Evolutionary conservation across 2,797 vertebrate species (phyloP).

Genomic region (Sciurus vulgaris): DNA sequence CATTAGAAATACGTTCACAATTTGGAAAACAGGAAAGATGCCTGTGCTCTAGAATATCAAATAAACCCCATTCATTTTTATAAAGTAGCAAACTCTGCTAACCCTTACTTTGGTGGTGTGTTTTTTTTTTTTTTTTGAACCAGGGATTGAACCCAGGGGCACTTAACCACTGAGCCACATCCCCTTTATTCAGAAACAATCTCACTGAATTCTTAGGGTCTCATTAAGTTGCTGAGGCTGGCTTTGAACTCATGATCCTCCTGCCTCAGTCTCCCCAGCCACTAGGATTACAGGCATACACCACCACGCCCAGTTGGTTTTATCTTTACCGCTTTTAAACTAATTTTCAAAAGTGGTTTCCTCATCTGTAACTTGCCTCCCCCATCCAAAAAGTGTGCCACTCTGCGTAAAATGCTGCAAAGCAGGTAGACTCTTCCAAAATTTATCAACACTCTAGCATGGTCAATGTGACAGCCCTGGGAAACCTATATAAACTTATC

Average conservation of each 20-base stretch:
- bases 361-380: constrained; percentile 19
- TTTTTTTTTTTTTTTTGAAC: no score
- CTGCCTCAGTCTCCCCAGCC: no score
- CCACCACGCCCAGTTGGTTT: no score
- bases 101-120: background rate
- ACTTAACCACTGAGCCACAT: no score
- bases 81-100: background rate
- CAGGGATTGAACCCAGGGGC: no score
- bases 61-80: constrained; percentile 44
- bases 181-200: no score
- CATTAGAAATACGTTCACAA: constrained; percentile 11
- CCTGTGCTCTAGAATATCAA: constrained; percentile 10
- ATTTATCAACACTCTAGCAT: constrained; percentile 23
- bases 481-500: constrained; percentile 32
- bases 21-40: constrained; percentile 3
- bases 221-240: no score
- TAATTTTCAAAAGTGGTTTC: constrained; percentile 45
- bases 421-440: background rate
- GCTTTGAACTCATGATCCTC: no score
- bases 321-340: constrained; percentile 48
- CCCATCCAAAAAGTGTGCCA: background rate
- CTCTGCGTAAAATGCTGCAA: background rate
- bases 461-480: background rate
- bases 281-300: no score
- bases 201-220: no score